These are phyloP conservation scores for Lagorchestes hirsutus DNA, from an alignment of 2,797 vertebrate species.

Conservation along the genomic window DNA sequence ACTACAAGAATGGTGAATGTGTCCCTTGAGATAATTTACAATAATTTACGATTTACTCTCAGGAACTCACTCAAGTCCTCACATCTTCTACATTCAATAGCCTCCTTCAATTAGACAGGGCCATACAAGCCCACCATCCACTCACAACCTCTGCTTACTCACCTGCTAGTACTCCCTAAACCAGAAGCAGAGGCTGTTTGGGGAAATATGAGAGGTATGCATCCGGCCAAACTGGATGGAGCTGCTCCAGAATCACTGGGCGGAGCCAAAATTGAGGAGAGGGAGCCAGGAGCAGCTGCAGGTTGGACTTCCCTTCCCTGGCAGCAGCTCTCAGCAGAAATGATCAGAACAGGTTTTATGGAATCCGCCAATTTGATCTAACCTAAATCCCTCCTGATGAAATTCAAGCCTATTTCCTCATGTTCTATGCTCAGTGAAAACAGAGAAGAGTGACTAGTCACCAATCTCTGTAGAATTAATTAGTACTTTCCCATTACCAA, in stretches of 20 bases:
- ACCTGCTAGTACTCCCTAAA: not conserved
- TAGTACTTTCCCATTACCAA: not conserved
- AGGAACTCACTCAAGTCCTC: not conserved
- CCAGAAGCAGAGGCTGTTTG: not conserved
- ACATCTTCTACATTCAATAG: slow-evolving; percentile 37
- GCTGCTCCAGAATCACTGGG: not conserved
- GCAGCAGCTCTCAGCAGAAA: not conserved
- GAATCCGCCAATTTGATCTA: not conserved
- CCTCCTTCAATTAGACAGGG: slow-evolving; percentile 43
- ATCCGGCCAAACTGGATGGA: not conserved
- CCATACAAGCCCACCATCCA: slow-evolving; percentile 11
- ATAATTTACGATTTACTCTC: not conserved
- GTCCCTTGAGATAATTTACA: slow-evolving; percentile 1
- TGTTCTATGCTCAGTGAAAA: slow-evolving; percentile 21
- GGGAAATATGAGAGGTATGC: not conserved
- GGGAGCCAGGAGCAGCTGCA: not conserved
- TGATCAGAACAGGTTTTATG: not conserved
- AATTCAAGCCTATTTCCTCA: slow-evolving; percentile 7
- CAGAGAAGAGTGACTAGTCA: not conserved
- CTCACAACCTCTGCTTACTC: slow-evolving; percentile 4
- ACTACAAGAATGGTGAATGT: not conserved
- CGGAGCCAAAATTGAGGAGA: not conserved
- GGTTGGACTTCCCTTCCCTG: not conserved
- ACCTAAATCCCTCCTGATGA: slow-evolving; percentile 20
- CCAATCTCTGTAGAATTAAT: not conserved